These are phyloP conservation scores for Drosophila yooni DNA, from an alignment of 2,888 invertebrate genomes.

Conservation along the genomic window DNA sequence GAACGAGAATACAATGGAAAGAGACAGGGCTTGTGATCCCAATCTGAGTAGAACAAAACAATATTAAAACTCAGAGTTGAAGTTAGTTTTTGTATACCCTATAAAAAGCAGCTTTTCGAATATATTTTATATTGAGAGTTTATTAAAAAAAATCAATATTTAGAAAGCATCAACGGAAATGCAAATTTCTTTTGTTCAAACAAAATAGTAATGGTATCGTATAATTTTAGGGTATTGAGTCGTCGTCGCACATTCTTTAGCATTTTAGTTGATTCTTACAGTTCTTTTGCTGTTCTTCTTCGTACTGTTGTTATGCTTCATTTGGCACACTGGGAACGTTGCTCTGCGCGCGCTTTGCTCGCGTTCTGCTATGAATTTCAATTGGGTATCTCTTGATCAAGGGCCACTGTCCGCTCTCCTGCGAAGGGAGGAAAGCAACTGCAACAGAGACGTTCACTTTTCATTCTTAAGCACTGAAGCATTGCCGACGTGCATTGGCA, in stretches of 20 bases:
- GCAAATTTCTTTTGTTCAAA: not conserved
- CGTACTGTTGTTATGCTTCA: slow-evolving; percentile 17
- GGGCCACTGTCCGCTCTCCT: slow-evolving; percentile 22
- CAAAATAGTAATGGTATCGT: no score
- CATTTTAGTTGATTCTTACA: slow-evolving; percentile 7
- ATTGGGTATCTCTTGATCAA: slow-evolving; percentile 61
- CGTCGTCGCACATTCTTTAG: slow-evolving; percentile 4
- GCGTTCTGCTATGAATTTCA: slow-evolving; percentile 51
- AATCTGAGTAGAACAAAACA: slow-evolving; percentile 37
- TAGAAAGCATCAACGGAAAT: not conserved
- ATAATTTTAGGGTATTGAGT: slow-evolving; percentile 1
- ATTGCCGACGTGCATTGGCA: slow-evolving; percentile 43
- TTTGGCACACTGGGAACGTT: slow-evolving; percentile 59
- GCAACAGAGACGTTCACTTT: slow-evolving; percentile 61
- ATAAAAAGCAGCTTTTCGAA: not conserved
- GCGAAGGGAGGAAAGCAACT: slow-evolving; percentile 4
- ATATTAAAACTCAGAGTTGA: slow-evolving; percentile 14
- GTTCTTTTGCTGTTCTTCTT: slow-evolving; percentile 9
- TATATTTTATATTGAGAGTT: not conserved
- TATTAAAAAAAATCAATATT: not conserved
- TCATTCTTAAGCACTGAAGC: slow-evolving; percentile 34
- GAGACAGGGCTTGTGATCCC: slow-evolving; percentile 34
- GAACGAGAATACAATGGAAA: slow-evolving; percentile 33
- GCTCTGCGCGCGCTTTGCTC: slow-evolving; percentile 53
- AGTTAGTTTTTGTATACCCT: slow-evolving; percentile 23